Percentiles rank a stretch among this genome's conserved stretches.
These are phyloP conservation scores for Hyalella azteca DNA, from an alignment of 2,888 invertebrate species.

Conservation along the genomic window DNA sequence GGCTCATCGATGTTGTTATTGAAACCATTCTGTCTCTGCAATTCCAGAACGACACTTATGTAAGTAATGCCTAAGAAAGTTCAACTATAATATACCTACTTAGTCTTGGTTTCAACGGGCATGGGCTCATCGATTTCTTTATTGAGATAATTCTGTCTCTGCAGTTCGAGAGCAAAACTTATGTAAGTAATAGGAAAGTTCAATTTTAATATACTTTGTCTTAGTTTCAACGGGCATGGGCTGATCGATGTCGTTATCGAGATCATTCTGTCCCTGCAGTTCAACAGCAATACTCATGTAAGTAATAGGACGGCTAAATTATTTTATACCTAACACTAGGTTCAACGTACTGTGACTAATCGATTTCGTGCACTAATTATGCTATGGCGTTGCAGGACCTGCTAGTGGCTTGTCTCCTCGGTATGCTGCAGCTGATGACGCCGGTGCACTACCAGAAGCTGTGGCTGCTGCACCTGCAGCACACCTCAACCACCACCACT, in stretches of 20 bases:
- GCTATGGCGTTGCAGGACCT: no score
- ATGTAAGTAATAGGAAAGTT: no score
- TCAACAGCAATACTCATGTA: slow-evolving; percentile 61
- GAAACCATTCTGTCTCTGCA: slow-evolving; percentile 83
- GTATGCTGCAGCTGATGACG: slow-evolving; percentile 82
- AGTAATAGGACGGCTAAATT: no score
- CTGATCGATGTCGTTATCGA: slow-evolving; percentile 84
- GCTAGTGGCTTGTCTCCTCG: slow-evolving; percentile 84
- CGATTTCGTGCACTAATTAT: no score
- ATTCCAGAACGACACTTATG: slow-evolving; percentile 63
- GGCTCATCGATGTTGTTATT: slow-evolving; percentile 81
- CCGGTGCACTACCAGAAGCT: slow-evolving; percentile 85
- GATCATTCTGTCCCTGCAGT: slow-evolving; percentile 80
- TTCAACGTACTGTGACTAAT: no score
- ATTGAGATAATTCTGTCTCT: slow-evolving; percentile 84
- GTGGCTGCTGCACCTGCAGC: slow-evolving; percentile 66
- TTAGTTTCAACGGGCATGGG: no score
- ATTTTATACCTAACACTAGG: no score
- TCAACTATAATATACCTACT: no score
- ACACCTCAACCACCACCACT: slow-evolving; percentile 65
- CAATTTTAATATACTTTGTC: no score
- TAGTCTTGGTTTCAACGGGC: no score
- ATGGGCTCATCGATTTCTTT: slow-evolving; percentile 80
- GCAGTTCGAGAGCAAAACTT: slow-evolving; percentile 67
- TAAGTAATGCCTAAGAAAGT: no score